Base-by-base conservation (phyloP, 1,140 invertebrate species). In the Doryteuthis pealeii region DNA sequence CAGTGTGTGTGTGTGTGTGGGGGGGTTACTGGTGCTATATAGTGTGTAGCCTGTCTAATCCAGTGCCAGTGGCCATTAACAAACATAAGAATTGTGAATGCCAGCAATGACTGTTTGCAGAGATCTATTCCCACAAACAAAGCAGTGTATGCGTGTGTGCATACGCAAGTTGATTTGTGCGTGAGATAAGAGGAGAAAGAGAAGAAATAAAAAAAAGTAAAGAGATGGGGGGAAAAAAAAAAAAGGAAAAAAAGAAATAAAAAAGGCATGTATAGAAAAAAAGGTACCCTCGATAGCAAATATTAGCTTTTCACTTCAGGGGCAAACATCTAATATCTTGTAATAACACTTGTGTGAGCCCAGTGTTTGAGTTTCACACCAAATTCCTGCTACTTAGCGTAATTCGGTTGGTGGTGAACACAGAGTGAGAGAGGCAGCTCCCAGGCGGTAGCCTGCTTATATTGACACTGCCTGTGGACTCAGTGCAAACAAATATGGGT, bases 301-400 rank as follows among this genome's bases (percentile, higher is more conserved):
- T 79, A 76, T 79, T 79, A 75, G 76, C 66, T 35, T 71, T 76
- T 66, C 62, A 66, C 74, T 40, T 32, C 68, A 69, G 66, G 75
- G 73, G 77, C 73, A 76, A 79, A 79, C 77, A 76, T 75, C 73
- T 79, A 79, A 79, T 79, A 79, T 79, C 77, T 79, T 79, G 33
- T 73, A 76, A 74, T 70, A 79, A 79, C 77, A 79, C 73, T 71
- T 35, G 33, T 43, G 69, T 32, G 72, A 49, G 71, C 66, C 43
- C 70, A 28, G 45, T 79, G 70, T 79, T 79, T 79, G 75, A 70
- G 45, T 73, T 76, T 79, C 77, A 74, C 77, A 79, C 75, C 43
- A 33, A 62, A 66, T 58, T 71, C 75, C 69, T 72, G 70, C 75
- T 68, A 68, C 66, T 68, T 68, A 68, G 31, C 30, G 66, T 68